A percentile compares a stretch with the other conserved stretches of the same genome.
These are phyloP conservation scores for Pocillopora grandis DNA, from an alignment of 92 coral and sea anemone genomes.

Conservation along the genomic window DNA sequence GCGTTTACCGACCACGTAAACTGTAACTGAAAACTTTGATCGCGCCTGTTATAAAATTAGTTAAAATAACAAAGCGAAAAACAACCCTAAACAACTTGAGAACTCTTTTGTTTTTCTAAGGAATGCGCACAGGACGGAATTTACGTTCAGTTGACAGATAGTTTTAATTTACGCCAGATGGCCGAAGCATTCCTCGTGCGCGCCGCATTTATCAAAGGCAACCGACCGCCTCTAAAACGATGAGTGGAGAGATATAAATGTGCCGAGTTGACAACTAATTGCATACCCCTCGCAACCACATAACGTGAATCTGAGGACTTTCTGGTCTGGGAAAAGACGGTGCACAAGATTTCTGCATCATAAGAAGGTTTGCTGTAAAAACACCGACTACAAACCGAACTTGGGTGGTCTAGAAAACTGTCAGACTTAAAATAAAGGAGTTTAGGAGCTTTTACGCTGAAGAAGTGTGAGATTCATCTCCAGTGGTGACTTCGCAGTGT, in stretches of 20 bases:
- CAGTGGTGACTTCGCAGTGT: not conserved
- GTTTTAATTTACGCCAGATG: constrained; percentile 87
- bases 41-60: constrained; percentile 82
- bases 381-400: constrained; percentile 1
- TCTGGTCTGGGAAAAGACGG: constrained; percentile 10
- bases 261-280: constrained; percentile 41
- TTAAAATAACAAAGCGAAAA: constrained; percentile 80
- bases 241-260: constrained; percentile 35
- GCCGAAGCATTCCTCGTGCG: constrained; percentile 63
- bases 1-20: constrained; percentile 18
- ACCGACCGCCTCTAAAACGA: constrained; percentile 31
- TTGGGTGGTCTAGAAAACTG: constrained; percentile 32
- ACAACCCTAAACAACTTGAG: constrained; percentile 89
- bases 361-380: constrained; percentile 13
- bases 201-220: constrained; percentile 72
- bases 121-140: constrained; percentile 84
- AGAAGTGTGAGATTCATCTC: constrained; percentile 9
- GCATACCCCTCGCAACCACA: constrained; percentile 42
- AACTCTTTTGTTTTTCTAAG: constrained; percentile 87
- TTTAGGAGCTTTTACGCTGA: constrained; percentile 24
- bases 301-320: constrained; percentile 45
- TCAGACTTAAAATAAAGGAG: constrained; percentile 26
- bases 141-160: constrained; percentile 75
- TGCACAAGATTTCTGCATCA: constrained; percentile 17
- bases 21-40: constrained; percentile 36